Evolutionary conservation across 2,888 invertebrate species (phyloP).

Genomic region (Phyllotreta striolata): DNA sequence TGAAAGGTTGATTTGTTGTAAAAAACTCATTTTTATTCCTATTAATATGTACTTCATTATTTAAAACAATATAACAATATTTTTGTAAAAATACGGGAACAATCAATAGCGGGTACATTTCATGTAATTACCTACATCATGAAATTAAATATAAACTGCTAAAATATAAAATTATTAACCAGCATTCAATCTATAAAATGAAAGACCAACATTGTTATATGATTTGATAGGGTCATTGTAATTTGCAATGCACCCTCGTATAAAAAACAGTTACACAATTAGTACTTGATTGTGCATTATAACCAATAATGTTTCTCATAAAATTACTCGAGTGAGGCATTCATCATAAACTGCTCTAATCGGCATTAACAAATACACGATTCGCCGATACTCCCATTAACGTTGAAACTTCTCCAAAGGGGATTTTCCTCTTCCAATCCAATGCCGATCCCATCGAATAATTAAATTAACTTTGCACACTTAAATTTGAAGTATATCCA

Average conservation of each 20-base stretch:
- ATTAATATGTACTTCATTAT: too few relatives aligned
- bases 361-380: slow-evolving; percentile 52
- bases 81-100: too few relatives aligned
- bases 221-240: not conserved
- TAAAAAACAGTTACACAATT: slow-evolving; percentile 14
- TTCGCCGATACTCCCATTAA: slow-evolving; percentile 50
- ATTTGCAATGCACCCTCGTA: slow-evolving; percentile 20
- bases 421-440: slow-evolving; percentile 50
- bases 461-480: too few relatives aligned
- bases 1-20: too few relatives aligned
- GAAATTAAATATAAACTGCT: too few relatives aligned
- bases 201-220: not conserved
- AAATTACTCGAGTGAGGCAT: slow-evolving; percentile 40
- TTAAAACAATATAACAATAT: too few relatives aligned
- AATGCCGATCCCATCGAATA: too few relatives aligned
- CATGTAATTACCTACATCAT: too few relatives aligned
- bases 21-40: too few relatives aligned
- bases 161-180: not conserved
- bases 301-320: slow-evolving; percentile 41
- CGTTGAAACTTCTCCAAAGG: slow-evolving; percentile 54
- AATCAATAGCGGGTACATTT: too few relatives aligned
- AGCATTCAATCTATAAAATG: not conserved
- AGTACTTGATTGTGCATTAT: slow-evolving; percentile 32
- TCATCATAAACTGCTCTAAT: slow-evolving; percentile 47
- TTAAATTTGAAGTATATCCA: too few relatives aligned